Evolutionary conservation across 2,113 vertebrate species (phyloP).

Genomic region (Pyxicephalus adspersus): DNA sequence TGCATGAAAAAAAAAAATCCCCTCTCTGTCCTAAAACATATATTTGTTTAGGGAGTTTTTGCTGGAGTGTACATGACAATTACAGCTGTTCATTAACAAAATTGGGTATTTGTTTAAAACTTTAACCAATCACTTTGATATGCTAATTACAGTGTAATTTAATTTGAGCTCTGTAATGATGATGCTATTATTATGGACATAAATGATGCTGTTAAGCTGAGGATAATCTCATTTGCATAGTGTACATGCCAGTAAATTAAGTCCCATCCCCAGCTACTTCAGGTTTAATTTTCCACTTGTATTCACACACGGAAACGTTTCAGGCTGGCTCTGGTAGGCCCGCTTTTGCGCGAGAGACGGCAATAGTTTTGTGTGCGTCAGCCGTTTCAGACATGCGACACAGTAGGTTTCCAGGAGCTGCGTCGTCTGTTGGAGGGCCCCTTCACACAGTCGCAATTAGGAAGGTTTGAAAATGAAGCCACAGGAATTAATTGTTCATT

Average conservation of each 20-base stretch:
- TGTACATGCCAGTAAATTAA: conserved; percentile 99
- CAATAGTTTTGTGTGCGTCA: conserved; percentile 88
- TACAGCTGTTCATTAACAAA: conserved; percentile 99
- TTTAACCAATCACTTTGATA: conserved; percentile 99
- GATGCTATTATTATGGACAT: conserved; percentile 99
- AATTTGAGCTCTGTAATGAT: conserved; percentile 99
- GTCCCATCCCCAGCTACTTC: conserved; percentile 91
- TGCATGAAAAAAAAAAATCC: conserved; percentile 48
- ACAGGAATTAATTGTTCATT: no score
- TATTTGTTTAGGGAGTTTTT: conserved; percentile 99
- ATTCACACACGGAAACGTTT: conserved; percentile 88
- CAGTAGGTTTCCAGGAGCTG: neutral
- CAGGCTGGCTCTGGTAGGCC: conserved; percentile 82
- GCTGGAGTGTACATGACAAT: conserved; percentile 92
- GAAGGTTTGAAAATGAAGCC: no score
- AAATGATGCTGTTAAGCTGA: conserved; percentile 99
- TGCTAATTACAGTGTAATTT: conserved; percentile 99
- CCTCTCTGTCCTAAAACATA: conserved; percentile 87
- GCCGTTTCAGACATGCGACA: neutral
- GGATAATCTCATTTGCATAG: conserved; percentile 99
- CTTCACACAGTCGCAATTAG: neutral
- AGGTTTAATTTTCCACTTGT: conserved; percentile 99
- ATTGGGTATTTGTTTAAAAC: conserved; percentile 99
- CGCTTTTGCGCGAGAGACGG: conserved; percentile 88
- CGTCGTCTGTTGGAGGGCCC: neutral